phyloP scores from a whole-genome alignment of 2,797 vertebrate genomes.

The Anas bernieri region DNA sequence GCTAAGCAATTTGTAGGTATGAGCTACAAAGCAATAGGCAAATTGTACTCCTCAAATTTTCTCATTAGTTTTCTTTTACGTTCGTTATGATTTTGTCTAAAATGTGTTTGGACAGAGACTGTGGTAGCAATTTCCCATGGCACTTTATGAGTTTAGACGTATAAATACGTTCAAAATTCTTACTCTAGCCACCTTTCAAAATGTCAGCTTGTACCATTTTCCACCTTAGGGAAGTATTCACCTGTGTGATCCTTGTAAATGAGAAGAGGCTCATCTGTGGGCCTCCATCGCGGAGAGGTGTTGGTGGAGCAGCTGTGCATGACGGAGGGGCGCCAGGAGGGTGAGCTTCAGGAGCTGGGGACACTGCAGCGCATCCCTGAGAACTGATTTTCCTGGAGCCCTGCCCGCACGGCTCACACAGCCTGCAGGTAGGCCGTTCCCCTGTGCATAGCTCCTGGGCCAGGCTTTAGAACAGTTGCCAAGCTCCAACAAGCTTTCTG shows the following conservation, averaged over 20 bases:
- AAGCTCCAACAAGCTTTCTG: neutral
- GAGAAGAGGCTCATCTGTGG: neutral
- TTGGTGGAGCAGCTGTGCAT: fast-evolving
- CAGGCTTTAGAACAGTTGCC: neutral
- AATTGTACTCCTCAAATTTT: neutral
- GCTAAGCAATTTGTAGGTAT: neutral
- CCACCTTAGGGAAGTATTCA: neutral
- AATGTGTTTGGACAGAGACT: neutral
- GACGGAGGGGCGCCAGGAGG: neutral
- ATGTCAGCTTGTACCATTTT: neutral
- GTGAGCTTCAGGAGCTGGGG: neutral
- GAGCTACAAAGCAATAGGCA: neutral
- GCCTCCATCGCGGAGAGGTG: fast-evolving
- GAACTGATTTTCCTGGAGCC: fast-evolving
- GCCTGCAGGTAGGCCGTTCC: neutral
- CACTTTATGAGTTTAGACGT: neutral
- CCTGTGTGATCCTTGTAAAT: neutral
- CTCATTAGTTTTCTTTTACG: constrained; percentile 10
- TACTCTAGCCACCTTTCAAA: neutral
- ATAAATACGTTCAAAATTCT: neutral
- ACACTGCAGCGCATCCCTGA: fast-evolving
- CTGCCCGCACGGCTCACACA: fast-evolving
- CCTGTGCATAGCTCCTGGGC: fast-evolving
- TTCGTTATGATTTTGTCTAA: neutral
- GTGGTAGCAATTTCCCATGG: neutral